Percentiles rank a stretch among this genome's conserved stretches.
Evolutionary conservation across 1,140 invertebrate genomes (phyloP).

Genomic region (Psix sp.): DNA sequence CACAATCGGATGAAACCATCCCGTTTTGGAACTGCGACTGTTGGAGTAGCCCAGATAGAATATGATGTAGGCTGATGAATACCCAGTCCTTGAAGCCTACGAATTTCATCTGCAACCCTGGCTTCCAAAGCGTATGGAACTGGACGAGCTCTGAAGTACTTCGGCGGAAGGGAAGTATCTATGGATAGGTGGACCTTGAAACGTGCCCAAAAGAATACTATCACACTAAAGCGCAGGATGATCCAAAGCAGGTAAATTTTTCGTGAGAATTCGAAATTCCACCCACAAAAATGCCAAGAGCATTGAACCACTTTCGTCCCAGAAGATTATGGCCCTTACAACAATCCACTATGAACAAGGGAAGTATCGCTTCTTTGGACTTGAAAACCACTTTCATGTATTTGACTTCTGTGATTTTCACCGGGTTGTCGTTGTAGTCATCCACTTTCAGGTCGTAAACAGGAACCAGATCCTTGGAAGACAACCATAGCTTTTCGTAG

Average conservation of each 20-base stretch:
- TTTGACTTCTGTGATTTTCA: too few relatives aligned
- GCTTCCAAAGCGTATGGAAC: slow-evolving; percentile 2
- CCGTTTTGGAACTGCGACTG: slow-evolving; percentile 19
- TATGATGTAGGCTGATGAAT: slow-evolving; percentile 17
- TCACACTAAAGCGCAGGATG: not conserved
- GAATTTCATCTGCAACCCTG: not conserved
- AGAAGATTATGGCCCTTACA: slow-evolving; percentile 7
- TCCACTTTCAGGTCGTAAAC: not conserved
- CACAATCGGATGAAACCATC: slow-evolving; percentile 47
- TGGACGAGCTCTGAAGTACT: slow-evolving; percentile 2
- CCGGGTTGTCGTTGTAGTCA: not conserved
- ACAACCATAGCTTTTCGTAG: not conserved
- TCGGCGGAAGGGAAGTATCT: not conserved
- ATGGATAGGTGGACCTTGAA: slow-evolving; percentile 11
- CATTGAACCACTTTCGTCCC: slow-evolving; percentile 10
- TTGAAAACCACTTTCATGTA: not conserved
- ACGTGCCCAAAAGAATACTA: not conserved
- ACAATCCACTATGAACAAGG: slow-evolving; percentile 2
- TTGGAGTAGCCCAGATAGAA: slow-evolving; percentile 44
- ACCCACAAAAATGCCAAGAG: not conserved
- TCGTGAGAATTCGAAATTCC: not conserved
- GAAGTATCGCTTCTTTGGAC: not conserved
- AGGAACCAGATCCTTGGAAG: not conserved
- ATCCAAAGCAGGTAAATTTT: not conserved
- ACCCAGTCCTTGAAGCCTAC: not conserved